Evolutionary conservation across 2,797 vertebrate species (phyloP).

Genomic region (Acomys russatus): DNA sequence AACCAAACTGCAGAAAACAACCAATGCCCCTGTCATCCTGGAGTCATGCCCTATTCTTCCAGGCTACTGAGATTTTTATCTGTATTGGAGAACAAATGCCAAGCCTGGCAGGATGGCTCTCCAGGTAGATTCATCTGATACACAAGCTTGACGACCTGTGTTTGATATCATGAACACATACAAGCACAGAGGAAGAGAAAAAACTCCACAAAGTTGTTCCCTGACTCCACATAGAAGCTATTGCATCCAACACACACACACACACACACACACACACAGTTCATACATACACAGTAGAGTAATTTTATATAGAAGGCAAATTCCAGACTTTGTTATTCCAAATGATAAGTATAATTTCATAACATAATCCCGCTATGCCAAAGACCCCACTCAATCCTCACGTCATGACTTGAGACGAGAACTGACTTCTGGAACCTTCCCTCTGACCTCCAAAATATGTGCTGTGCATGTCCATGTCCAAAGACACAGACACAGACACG

Average conservation of each 20-base stretch:
- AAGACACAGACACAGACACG: neutral
- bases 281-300: neutral
- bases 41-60: neutral
- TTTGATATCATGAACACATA: neutral
- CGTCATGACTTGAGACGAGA: no score
- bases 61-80: neutral
- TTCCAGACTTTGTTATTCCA: neutral
- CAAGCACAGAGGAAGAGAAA: no score
- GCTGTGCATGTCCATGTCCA: neutral
- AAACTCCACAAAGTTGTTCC: neutral
- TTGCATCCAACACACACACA: neutral
- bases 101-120: neutral
- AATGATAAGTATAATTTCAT: neutral
- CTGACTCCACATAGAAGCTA: neutral
- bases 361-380: neutral
- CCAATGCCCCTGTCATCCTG: neutral
- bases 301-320: neutral
- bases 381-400: neutral
- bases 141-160: neutral
- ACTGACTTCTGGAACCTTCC: neutral
- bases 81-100: neutral
- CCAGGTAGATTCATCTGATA: neutral
- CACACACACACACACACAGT: no score
- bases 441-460: neutral
- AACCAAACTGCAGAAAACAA: neutral